phyloP scores from a whole-genome alignment of 2,888 invertebrate species.

The Andrena haemorrhoa region DNA sequence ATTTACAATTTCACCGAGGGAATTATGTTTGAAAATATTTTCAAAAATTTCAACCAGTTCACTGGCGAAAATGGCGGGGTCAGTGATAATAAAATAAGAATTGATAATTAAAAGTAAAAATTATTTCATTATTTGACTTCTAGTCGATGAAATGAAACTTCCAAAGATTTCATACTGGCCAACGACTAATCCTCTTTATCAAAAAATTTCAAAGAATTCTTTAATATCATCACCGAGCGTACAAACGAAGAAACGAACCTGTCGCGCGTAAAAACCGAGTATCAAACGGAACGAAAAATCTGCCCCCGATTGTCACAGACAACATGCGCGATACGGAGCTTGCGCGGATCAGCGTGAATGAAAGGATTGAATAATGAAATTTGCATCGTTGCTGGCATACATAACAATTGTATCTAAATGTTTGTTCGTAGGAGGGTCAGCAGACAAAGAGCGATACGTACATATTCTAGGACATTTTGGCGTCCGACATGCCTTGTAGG shows the following conservation, averaged over 20 bases:
- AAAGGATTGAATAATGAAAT: constrained; percentile 11
- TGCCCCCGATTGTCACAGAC: neutral
- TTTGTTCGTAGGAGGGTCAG: constrained; percentile 82
- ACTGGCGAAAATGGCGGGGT: neutral
- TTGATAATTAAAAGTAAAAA: too few relatives aligned
- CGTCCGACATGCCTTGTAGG: constrained; percentile 70
- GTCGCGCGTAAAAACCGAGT: neutral
- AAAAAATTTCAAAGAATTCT: neutral
- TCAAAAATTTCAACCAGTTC: neutral
- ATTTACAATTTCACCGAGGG: neutral
- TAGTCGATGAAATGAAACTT: too few relatives aligned
- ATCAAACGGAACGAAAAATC: neutral
- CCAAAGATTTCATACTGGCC: too few relatives aligned
- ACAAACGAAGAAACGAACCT: neutral
- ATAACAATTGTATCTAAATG: constrained; percentile 71
- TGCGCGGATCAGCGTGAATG: neutral
- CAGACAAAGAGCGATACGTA: constrained; percentile 91
- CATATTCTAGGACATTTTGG: constrained; percentile 89
- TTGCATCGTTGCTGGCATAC: constrained; percentile 35
- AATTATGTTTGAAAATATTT: neutral
- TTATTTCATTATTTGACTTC: too few relatives aligned
- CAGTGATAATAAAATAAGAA: neutral
- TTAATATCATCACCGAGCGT: neutral
- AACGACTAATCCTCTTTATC: neutral
- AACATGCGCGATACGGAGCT: neutral